Percentiles rank a stretch among this genome's conserved stretches.
These are phyloP conservation scores for Pelodiscus sinensis DNA, from an alignment of 2,113 vertebrate species.

Conservation along the genomic window DNA sequence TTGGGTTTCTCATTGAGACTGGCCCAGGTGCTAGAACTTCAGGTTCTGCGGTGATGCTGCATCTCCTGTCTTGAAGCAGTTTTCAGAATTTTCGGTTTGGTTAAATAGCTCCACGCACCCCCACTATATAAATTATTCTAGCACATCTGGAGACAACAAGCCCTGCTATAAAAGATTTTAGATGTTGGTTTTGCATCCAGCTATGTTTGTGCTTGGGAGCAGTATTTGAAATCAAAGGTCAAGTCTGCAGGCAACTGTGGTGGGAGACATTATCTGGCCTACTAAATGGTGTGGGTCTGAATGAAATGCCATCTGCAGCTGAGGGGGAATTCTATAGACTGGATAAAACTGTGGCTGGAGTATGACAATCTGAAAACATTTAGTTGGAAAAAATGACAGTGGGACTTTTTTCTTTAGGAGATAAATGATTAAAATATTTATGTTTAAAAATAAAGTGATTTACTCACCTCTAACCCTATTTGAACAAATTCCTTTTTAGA, in stretches of 20 bases:
- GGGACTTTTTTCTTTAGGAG: constrained; percentile 21
- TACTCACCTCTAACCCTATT: background rate
- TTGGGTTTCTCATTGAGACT: constrained; percentile 40
- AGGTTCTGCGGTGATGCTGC: too few species aligned
- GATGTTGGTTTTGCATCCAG: constrained; percentile 58
- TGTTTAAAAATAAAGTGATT: constrained; percentile 7
- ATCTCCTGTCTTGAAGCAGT: too few species aligned
- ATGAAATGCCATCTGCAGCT: constrained; percentile 48
- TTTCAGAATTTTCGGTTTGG: too few species aligned
- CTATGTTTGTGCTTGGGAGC: constrained; percentile 53
- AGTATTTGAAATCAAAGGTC: constrained; percentile 57
- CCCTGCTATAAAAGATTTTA: constrained; percentile 27
- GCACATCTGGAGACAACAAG: too few species aligned
- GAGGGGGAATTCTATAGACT: constrained; percentile 37
- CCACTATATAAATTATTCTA: too few species aligned
- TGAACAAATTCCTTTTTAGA: background rate
- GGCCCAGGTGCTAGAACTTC: background rate
- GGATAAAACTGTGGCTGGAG: constrained; percentile 23
- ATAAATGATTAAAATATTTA: constrained; percentile 44
- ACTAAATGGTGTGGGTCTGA: background rate
- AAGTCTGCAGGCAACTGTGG: constrained; percentile 54
- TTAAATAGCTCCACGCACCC: too few species aligned
- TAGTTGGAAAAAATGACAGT: constrained; percentile 52
- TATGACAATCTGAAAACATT: constrained; percentile 47
- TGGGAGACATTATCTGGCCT: constrained; percentile 57